These are phyloP conservation scores for Melipona quadrifasciata DNA, from an alignment of 1,140 invertebrate species.

Conservation along the genomic window DNA sequence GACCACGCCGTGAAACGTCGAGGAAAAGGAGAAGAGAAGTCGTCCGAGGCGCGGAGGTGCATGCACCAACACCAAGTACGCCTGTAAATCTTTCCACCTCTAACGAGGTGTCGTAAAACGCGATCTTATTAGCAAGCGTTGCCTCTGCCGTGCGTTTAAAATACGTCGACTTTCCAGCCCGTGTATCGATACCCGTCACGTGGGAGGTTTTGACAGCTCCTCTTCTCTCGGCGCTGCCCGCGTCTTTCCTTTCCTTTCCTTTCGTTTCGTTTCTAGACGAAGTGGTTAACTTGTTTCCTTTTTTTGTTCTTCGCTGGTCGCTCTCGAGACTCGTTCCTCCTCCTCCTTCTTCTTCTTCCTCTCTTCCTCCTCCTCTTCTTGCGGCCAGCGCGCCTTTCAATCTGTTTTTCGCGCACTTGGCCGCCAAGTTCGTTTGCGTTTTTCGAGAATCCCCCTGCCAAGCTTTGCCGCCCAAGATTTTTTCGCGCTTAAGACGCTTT, in stretches of 20 bases:
- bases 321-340: no score
- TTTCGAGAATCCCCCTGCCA: not conserved
- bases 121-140: slow-evolving; percentile 74
- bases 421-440: not conserved
- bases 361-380: no score
- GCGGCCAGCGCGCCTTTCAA: not conserved
- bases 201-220: slow-evolving; percentile 44
- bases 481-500: not conserved
- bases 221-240: not conserved
- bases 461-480: not conserved
- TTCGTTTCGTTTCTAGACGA: not conserved
- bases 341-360: no score
- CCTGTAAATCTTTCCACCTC: slow-evolving; percentile 70
- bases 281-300: not conserved
- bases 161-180: slow-evolving; percentile 57
- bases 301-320: not conserved
- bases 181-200: slow-evolving; percentile 31
- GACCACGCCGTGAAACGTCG: not conserved
- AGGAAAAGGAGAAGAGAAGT: slow-evolving; percentile 2
- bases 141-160: slow-evolving; percentile 64
- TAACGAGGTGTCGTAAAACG: slow-evolving; percentile 78
- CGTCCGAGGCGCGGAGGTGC: not conserved
- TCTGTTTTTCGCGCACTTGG: not conserved
- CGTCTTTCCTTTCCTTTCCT: not conserved
- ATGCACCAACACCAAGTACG: slow-evolving; percentile 47